Evolutionary conservation across 1,140 invertebrate species (phyloP), one percentile per base, ranked within the genome.

Genomic region (Druon quercuslanigerum): DNA sequence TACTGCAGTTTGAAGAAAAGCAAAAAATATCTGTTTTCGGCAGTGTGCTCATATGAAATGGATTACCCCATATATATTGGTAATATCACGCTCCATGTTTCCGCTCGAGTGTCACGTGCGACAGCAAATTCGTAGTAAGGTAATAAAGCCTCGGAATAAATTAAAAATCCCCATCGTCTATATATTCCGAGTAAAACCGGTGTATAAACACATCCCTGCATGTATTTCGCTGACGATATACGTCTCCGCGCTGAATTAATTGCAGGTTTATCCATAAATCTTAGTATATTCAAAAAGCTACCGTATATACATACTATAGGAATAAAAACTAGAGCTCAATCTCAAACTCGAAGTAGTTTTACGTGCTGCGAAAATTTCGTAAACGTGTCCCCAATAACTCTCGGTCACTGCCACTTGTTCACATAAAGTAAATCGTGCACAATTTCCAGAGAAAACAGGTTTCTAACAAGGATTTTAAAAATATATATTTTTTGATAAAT

Each of bases 111-210:
- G 57, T 33, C 57, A 60, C 57, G 57, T 60, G 57, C 57, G 57
- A 60, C 57, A 11, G 57, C 57, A 60, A 60, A 60, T 60, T 60
- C 57, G 57, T 60, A 33, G 57, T 25, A 25, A 60, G 57, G 56
- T 57, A 57, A 57, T 57, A 57, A 57, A 57, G 56, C 56, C 19
- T 57, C 56, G 16, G 57, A 60, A 60, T 60, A 60, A 60, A 60
- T 60, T 60, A 60, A 60, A 60, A 60, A 25, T 60, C 57, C 33
- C 57, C 40, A 40, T 40, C 40, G 40, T 40, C 25, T 25, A 9
- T 40, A 40, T 9, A 40, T 40, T 7, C 4, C 57, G 57, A 19
- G 57, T 60, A 60, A 60, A 60, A 60, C 57, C 57, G 25, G 57
- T 60, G 19, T 33, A 33, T 19, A 25, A 40, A 60, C 40, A 60